A percentile compares a stretch with the other conserved stretches of the same genome.
Conservation (phyloP, 2,888 invertebrate genomes). For the Lycocerus yunnanus region DNA sequence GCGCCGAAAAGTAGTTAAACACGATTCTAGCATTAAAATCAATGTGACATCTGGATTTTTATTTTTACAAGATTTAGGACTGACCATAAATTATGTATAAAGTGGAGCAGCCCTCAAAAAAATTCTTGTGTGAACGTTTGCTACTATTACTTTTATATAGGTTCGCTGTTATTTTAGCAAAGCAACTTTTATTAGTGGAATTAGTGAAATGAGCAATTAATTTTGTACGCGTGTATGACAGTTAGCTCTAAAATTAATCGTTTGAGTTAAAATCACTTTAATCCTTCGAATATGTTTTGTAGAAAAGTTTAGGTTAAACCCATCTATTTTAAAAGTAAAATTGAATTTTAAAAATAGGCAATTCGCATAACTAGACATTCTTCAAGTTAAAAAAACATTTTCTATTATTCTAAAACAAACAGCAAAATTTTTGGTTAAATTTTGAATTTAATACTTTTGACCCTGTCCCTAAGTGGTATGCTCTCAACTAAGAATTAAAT, state of each 20-base stretch:
- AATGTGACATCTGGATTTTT: slow-evolving; percentile 32
- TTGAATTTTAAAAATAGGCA: neutral
- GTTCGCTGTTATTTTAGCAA: neutral
- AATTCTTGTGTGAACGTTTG: neutral
- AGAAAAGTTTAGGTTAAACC: neutral
- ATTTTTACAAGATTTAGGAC: slow-evolving; percentile 8
- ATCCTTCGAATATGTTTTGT: neutral
- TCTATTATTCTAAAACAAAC: neutral
- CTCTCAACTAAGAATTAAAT: neutral
- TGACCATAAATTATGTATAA: slow-evolving; percentile 25
- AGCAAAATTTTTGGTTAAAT: neutral
- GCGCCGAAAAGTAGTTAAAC: slow-evolving; percentile 26
- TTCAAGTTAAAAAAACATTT: neutral
- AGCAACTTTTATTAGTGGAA: neutral
- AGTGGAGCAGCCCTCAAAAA: slow-evolving; percentile 2
- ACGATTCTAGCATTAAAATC: slow-evolving; percentile 34
- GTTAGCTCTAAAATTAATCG: neutral
- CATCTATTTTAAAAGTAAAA: neutral
- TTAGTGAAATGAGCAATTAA: neutral
- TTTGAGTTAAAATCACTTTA: neutral
- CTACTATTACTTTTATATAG: neutral
- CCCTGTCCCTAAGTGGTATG: neutral
- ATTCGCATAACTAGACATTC: neutral
- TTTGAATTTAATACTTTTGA: neutral
- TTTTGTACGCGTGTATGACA: neutral